phyloP scores from a whole-genome alignment of 2,113 vertebrate genomes.

The Corythoichthys intestinalis region DNA sequence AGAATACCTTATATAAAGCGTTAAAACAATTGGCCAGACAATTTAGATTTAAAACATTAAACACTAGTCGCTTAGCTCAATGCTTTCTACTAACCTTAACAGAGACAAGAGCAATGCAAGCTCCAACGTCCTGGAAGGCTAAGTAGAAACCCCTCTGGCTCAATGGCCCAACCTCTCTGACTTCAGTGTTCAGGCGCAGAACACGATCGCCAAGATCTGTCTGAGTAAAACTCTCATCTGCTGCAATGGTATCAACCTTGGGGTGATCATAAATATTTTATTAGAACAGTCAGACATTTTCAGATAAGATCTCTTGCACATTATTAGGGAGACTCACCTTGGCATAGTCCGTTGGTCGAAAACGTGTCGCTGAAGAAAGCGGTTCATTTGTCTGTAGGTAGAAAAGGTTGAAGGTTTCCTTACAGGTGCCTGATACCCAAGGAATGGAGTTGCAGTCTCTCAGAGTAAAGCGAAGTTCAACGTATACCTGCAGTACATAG shows the following conservation, averaged over 20 bases:
- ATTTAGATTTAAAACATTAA: neutral
- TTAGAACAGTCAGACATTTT: neutral
- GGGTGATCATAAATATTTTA: constrained; percentile 12
- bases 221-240: constrained; percentile 98
- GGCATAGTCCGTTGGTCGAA: constrained; percentile 83
- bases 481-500: constrained; percentile 66
- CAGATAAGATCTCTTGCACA: neutral
- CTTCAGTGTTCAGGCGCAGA: constrained; percentile 94
- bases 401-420: constrained; percentile 97
- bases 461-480: constrained; percentile 96
- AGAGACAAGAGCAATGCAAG: constrained; percentile 92
- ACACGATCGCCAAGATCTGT: constrained; percentile 97
- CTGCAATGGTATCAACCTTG: constrained; percentile 95
- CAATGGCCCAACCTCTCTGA: constrained; percentile 92
- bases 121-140: constrained; percentile 96
- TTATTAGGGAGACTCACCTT: constrained; percentile 62
- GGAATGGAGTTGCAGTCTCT: constrained; percentile 98
- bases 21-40: neutral
- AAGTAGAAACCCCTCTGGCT: constrained; percentile 90
- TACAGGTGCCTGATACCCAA: constrained; percentile 94
- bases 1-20: constrained; percentile 74
- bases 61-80: neutral
- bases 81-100: constrained; percentile 68
- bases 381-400: constrained; percentile 89
- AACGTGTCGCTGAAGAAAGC: constrained; percentile 74